A percentile compares a stretch with the other conserved stretches of the same genome.
phyloP scores from a whole-genome alignment of 2,113 vertebrate species.

The Apodemus speciosus region DNA sequence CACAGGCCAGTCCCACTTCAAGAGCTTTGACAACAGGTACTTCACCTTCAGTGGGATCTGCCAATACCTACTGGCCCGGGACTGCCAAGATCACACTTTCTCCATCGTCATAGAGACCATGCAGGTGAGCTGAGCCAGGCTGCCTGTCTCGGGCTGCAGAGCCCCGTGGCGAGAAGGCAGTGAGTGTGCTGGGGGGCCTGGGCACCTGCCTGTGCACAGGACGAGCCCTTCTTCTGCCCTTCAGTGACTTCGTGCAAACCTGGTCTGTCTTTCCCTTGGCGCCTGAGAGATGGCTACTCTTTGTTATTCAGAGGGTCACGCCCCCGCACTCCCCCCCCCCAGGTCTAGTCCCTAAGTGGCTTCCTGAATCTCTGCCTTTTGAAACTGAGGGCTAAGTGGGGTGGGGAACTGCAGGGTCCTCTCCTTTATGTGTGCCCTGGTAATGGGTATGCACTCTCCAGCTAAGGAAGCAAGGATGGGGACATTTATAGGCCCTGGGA shows the following conservation, averaged over 20 bases:
- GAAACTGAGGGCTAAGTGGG: background rate
- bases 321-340: background rate
- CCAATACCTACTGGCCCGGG: constrained; percentile 93
- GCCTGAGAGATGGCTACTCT: background rate
- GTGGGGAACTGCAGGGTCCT: background rate
- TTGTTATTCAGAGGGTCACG: no score
- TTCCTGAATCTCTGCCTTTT: background rate
- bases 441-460: fast-evolving
- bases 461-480: background rate
- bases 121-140: constrained; percentile 87
- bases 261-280: background rate
- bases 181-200: background rate
- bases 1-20: constrained; percentile 96
- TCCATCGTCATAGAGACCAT: constrained; percentile 93
- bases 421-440: background rate
- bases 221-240: background rate
- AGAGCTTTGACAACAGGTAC: constrained; percentile 95
- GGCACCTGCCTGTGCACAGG: background rate
- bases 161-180: background rate
- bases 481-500: background rate
- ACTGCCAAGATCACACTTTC: constrained; percentile 90
- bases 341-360: background rate
- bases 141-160: fast-evolving
- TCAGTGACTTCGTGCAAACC: background rate
- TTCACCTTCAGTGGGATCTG: constrained; percentile 96